Conservation (phyloP, 2,797 vertebrate species). For the Oreochromis grahami region DNA sequence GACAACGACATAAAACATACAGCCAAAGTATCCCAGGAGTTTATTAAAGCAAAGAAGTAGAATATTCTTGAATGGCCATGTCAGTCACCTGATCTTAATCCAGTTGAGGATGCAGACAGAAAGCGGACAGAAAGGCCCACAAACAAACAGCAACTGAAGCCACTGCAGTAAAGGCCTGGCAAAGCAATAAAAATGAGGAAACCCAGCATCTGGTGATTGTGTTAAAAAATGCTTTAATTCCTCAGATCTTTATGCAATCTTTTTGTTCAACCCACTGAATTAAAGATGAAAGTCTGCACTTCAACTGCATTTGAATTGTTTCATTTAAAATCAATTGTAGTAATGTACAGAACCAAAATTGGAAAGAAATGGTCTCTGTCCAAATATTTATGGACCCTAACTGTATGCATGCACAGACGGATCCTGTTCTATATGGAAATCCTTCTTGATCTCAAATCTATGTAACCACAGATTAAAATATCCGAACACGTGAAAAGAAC, state of each 20-base stretch:
- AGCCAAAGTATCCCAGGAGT: not conserved
- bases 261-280: not conserved
- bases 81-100: not conserved
- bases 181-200: not conserved
- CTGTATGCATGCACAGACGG: not conserved
- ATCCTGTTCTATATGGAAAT: not conserved
- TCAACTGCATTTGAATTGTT: not conserved
- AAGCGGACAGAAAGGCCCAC: not conserved
- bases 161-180: not conserved
- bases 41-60: not conserved
- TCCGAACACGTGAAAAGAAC: constrained; percentile 44
- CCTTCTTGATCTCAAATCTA: not conserved
- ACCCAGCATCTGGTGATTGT: not conserved
- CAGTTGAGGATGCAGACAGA: not conserved
- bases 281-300: not conserved
- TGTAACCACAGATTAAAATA: constrained; percentile 36
- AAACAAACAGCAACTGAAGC: not conserved
- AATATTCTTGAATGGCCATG: not conserved
- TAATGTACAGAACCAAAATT: not conserved
- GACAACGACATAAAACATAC: not conserved
- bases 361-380: not conserved
- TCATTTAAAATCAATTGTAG: not conserved
- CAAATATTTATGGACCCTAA: not conserved
- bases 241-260: not conserved
- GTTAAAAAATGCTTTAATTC: not conserved